Evolutionary conservation across 1,140 invertebrate species (phyloP).

Genomic region (Heterodera schachtii): DNA sequence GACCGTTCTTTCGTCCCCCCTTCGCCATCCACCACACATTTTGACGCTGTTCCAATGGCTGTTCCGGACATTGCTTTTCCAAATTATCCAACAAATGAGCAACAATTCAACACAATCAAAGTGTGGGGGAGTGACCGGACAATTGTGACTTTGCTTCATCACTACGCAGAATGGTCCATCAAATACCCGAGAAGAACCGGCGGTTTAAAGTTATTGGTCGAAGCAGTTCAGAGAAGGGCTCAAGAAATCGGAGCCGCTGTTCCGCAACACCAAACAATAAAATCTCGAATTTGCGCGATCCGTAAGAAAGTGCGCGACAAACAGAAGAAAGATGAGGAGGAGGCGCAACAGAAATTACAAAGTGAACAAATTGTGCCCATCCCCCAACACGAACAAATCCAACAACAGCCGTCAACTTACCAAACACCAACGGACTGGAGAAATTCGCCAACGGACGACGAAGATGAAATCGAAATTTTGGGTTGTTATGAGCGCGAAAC

Average conservation of each 20-base stretch:
- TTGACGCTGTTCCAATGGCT: too few relatives aligned
- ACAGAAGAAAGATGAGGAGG: neutral
- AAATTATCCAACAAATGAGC: neutral
- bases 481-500: neutral
- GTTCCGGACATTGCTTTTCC: neutral
- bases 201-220: neutral
- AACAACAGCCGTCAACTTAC: neutral
- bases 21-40: neutral
- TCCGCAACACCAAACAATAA: neutral
- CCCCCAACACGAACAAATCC: neutral
- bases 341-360: neutral
- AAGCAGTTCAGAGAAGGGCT: neutral
- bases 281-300: neutral
- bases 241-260: neutral
- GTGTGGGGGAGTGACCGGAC: neutral
- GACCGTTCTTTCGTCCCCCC: neutral
- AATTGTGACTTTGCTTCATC: neutral
- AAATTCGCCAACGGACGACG: neutral
- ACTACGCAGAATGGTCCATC: neutral
- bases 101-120: neutral
- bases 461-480: neutral
- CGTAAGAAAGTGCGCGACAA: neutral
- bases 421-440: too few relatives aligned
- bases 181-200: neutral
- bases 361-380: neutral